These are phyloP conservation scores for Esperia sulphurella DNA, from an alignment of 2,888 invertebrate species.

Conservation along the genomic window DNA sequence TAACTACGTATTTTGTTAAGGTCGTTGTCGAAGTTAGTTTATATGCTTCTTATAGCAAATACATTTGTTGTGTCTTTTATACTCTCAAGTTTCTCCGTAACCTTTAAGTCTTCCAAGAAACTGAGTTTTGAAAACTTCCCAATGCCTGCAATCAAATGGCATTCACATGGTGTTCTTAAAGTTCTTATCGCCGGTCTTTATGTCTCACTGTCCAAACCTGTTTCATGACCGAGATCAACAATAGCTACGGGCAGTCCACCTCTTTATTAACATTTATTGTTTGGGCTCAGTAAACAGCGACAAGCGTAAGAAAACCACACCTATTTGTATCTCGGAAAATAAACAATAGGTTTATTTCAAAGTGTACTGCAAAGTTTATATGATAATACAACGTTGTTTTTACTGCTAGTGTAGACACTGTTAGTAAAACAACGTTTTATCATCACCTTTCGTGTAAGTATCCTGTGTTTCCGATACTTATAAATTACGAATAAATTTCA, in stretches of 20 bases:
- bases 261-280: conserved; percentile 56
- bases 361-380: too few relatives aligned
- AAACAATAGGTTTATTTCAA: too few relatives aligned
- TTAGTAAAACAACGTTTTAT: too few relatives aligned
- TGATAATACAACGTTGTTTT: too few relatives aligned
- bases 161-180: conserved; percentile 42
- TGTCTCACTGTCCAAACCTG: conserved; percentile 58
- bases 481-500: too few relatives aligned
- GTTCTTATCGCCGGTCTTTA: conserved; percentile 54
- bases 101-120: conserved; percentile 1
- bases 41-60: too few relatives aligned
- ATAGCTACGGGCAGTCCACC: conserved; percentile 65
- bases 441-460: too few relatives aligned
- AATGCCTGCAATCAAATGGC: conserved; percentile 32
- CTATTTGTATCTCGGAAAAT: too few relatives aligned
- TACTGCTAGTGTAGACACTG: too few relatives aligned
- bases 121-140: neutral
- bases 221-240: conserved; percentile 62
- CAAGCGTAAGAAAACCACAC: too few relatives aligned
- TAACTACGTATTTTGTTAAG: neutral
- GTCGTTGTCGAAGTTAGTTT: neutral
- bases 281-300: conserved; percentile 26
- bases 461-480: too few relatives aligned
- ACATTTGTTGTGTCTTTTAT: too few relatives aligned
- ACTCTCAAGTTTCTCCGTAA: neutral